These are phyloP conservation scores for Anoplolepis gracilipes DNA, from an alignment of 1,140 invertebrate genomes.

Conservation along the genomic window DNA sequence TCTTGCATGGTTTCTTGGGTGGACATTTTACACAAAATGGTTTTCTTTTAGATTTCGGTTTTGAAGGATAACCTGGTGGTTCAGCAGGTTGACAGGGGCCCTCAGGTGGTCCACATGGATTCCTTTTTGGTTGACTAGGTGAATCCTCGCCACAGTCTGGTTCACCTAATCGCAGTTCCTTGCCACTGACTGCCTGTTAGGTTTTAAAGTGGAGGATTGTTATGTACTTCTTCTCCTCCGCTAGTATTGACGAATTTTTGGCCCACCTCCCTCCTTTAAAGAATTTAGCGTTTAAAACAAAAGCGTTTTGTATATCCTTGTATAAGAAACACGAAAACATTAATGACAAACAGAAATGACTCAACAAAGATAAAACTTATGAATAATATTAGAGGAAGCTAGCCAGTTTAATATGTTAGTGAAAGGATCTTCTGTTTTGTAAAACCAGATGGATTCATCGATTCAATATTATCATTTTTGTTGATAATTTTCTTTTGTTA, in stretches of 20 bases:
- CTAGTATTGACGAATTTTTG: constrained; percentile 43
- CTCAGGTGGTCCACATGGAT: constrained; percentile 77
- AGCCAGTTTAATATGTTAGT: background rate
- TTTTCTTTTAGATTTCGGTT: constrained; percentile 75
- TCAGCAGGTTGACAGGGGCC: constrained; percentile 74
- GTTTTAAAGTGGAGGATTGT: constrained; percentile 35
- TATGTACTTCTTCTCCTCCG: background rate
- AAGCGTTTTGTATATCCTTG: background rate
- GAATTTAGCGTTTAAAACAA: background rate
- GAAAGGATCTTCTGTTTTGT: background rate
- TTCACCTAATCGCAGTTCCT: constrained; percentile 71
- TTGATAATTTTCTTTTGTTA: background rate
- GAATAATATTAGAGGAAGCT: background rate
- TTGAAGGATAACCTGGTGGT: constrained; percentile 75
- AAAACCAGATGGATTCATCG: background rate
- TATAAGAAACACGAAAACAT: background rate
- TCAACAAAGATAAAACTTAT: background rate
- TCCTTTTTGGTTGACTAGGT: constrained; percentile 66
- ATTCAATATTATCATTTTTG: background rate
- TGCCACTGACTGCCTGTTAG: constrained; percentile 52
- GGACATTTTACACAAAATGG: constrained; percentile 80
- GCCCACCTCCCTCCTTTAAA: constrained; percentile 64
- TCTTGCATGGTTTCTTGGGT: constrained; percentile 77
- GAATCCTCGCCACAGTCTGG: constrained; percentile 75
- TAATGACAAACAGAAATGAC: background rate